Evolutionary conservation across 2,888 invertebrate genomes (phyloP), one percentile per base, ranked within the genome.

Genomic region (Hemistola chrysoprasaria): DNA sequence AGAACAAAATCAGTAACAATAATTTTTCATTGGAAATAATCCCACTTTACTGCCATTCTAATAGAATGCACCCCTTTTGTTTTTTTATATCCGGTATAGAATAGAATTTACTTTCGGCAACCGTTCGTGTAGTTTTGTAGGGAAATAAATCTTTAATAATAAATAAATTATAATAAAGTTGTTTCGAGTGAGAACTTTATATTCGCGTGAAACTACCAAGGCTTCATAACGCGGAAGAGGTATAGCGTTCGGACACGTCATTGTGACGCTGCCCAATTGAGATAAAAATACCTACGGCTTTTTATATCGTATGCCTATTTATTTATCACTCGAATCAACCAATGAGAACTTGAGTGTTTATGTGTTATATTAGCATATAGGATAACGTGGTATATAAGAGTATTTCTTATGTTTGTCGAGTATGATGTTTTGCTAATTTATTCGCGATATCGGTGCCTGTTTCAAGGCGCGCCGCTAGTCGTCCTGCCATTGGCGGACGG

Each of bases 11-110:
- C 62, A 43, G 45, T 29, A 50, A 50, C 50, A 52, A 52, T 60
- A 59, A 57, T 62, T 61, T 61, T 61, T 71, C 73, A 67, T 76
- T 78, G 71, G 70, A 68, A 70, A 67, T 80, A 84, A 84, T 82
- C 78, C 77, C 53, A 59, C 59, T 65, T 57, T 59, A 69, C 67
- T 62, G 62, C 68, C 66, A 68, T 77, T 74, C 71, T 71, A 77
- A 78, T 71, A 74, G 64, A 75, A 74, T 63, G 62, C 69, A 73
- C 70, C 78, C 78, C 63, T 71, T 70, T 80, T 80, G 77, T 80
- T 81, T 83, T 84, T 85, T 57, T 73, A 63, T 64, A 77, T 85
- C 85, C 86, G 78, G 71, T 54, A 38, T 51, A 54, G 54, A 58
- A 65, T 65, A 62, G 59, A 71, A 59, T 62, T 66, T 59, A 68